These are phyloP conservation scores for Homalodisca vitripennis DNA, from an alignment of 1,140 invertebrate species.

Conservation along the genomic window DNA sequence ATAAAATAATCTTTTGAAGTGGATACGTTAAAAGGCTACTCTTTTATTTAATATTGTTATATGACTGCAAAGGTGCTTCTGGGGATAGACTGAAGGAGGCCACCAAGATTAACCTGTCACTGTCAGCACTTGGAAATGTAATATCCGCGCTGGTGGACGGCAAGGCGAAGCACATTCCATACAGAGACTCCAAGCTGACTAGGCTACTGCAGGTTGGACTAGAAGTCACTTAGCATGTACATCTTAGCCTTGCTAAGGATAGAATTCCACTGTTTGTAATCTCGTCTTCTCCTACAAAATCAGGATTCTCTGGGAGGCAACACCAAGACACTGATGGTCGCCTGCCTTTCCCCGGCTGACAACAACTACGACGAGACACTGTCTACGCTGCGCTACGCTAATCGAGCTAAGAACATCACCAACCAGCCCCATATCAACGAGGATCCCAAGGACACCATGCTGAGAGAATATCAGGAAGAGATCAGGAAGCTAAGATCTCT, in stretches of 20 bases:
- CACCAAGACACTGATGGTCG: constrained; percentile 93
- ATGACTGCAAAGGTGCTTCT: constrained; percentile 63
- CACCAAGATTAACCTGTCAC: constrained; percentile 92
- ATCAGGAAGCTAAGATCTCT: constrained; percentile 72
- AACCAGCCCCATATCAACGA: constrained; percentile 93
- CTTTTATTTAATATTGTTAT: no score
- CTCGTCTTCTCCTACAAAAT: no score
- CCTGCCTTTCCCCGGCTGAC: constrained; percentile 85
- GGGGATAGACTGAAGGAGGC: constrained; percentile 90
- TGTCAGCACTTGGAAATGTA: constrained; percentile 92
- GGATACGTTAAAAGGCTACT: no score
- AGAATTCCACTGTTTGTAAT: neutral
- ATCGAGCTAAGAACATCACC: constrained; percentile 90
- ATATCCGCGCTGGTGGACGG: constrained; percentile 91
- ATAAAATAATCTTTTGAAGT: no score
- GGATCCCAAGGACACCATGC: constrained; percentile 88
- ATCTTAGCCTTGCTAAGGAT: no score
- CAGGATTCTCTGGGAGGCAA: constrained; percentile 92
- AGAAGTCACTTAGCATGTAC: no score
- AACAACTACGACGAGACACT: constrained; percentile 91
- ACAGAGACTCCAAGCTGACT: constrained; percentile 92
- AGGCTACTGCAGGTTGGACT: constrained; percentile 70
- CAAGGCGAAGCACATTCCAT: constrained; percentile 89
- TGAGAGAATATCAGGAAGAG: constrained; percentile 86
- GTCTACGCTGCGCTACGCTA: constrained; percentile 84